Base-by-base conservation (phyloP, 2,888 invertebrate genomes). In the Heliconius cydno region DNA sequence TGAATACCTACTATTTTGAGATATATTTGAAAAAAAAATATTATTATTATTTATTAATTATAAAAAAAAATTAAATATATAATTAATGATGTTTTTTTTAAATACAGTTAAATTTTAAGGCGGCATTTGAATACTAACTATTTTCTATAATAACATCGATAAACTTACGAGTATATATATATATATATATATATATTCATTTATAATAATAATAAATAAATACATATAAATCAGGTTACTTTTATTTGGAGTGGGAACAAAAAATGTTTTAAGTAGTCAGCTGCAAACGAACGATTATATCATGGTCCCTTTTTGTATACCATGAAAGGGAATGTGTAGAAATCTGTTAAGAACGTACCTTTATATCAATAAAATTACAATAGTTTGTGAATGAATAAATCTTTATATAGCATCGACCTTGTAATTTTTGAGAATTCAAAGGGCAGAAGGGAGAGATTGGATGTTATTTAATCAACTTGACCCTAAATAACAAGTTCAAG, bases 401-500 rank as follows among this genome's bases (percentile, higher is more conserved):
- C 88, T 88, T 90, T 91, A 89, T 90, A 88, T 89, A 83, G 79
- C 76, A 81, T 82, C 89, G 90, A 87, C 93, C 93, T 92, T 91
- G 92, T 84, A 84, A 90, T 88, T 90, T 89, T 84, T 88, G 88
- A 89, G 87, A 85, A 89, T 90, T 91, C 87, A 89, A 90, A 90
- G 88, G 88, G 90, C 88, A 87, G 86, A 88, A 91, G 90, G 92
- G 92, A 90, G 87, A 87, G 87, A 91, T 91, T 92, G 88, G 91
- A 87, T 87, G 87, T 89, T 86, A 87, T 90, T 89, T 90, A 89
- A 92, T 90, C 88, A 87, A 88, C 85, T 85, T 91, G 92, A 94
- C 91, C 93, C 89, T 85, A 85, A 82, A 82, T 82, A 73, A 83
- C 90, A 92, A 93, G 94, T 94, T 94, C 94, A 94, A 92, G 94